phyloP scores from a whole-genome alignment of 1,140 invertebrate genomes.

The Nephila pilipes region DNA sequence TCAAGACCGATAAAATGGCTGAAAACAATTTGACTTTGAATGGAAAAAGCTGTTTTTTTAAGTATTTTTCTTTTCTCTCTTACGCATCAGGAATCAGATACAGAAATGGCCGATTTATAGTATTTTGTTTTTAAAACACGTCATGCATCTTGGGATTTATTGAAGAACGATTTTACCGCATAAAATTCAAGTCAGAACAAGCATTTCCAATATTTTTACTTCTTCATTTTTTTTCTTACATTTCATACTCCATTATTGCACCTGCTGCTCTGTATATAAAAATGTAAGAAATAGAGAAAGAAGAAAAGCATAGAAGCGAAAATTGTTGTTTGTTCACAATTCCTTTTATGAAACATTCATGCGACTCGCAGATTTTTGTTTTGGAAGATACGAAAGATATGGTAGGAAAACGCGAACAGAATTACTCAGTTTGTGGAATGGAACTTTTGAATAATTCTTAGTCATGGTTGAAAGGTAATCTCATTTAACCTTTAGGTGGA shows the following conservation, averaged over 20 bases:
- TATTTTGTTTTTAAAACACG: conserved; percentile 32
- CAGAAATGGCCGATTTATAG: conserved; percentile 55
- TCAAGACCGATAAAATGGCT: not conserved
- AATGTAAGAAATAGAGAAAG: not conserved
- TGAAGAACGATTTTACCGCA: conserved; percentile 36
- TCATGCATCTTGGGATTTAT: conserved; percentile 26
- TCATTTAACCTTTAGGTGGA: conserved; percentile 20
- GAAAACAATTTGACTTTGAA: not conserved
- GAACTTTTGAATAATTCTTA: conserved; percentile 36
- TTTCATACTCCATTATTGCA: conserved; percentile 58
- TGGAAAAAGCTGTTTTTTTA: not conserved
- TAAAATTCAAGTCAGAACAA: conserved; percentile 27
- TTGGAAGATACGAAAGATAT: not conserved
- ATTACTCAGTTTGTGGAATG: not conserved
- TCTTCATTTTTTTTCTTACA: conserved; percentile 36
- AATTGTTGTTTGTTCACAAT: conserved; percentile 17
- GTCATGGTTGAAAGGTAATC: conserved; percentile 10
- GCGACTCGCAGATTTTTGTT: not conserved
- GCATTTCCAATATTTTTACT: conserved; percentile 43
- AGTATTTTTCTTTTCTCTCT: not conserved
- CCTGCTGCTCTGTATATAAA: conserved; percentile 22
- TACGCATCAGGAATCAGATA: conserved; percentile 21
- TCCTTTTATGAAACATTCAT: conserved; percentile 65
- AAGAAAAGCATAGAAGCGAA: not conserved
- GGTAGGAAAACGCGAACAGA: not conserved